Conservation (phyloP, 2,113 vertebrate genomes). For the Progne subis region DNA sequence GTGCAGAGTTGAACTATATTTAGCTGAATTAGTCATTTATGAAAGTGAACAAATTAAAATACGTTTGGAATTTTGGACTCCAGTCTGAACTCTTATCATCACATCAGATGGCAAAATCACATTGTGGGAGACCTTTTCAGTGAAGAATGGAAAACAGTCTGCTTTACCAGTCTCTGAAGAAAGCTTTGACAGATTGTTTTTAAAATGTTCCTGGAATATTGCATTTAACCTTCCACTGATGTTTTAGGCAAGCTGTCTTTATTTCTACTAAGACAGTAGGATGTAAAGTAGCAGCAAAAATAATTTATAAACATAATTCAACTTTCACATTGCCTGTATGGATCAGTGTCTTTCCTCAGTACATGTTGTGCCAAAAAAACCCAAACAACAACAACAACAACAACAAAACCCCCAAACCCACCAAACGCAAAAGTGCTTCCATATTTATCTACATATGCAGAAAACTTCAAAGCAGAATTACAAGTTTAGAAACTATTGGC, state of each 20-base stretch:
- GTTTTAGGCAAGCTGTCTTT: not conserved
- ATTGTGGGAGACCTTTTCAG: not conserved
- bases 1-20: slow-evolving; percentile 1
- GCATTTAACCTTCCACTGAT: not conserved
- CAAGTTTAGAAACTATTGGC: slow-evolving; percentile 40
- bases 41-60: slow-evolving; percentile 18
- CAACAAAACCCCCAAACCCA: too few relatives aligned
- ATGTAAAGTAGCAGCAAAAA: slow-evolving; percentile 4
- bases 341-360: not conserved
- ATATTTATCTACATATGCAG: slow-evolving; percentile 4
- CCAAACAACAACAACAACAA: too few relatives aligned
- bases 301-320: slow-evolving; percentile 1
- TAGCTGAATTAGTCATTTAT: slow-evolving; percentile 5
- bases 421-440: not conserved
- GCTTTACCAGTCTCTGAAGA: not conserved
- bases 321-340: not conserved
- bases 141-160: not conserved
- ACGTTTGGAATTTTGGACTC: not conserved
- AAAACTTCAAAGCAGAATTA: slow-evolving; percentile 40
- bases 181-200: not conserved
- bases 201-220: not conserved
- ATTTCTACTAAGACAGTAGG: not conserved
- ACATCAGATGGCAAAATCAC: slow-evolving; percentile 24
- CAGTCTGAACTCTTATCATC: not conserved
- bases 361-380: not conserved